Evolutionary conservation across 1,140 invertebrate species (phyloP).

Genomic region (Cydia splendana): DNA sequence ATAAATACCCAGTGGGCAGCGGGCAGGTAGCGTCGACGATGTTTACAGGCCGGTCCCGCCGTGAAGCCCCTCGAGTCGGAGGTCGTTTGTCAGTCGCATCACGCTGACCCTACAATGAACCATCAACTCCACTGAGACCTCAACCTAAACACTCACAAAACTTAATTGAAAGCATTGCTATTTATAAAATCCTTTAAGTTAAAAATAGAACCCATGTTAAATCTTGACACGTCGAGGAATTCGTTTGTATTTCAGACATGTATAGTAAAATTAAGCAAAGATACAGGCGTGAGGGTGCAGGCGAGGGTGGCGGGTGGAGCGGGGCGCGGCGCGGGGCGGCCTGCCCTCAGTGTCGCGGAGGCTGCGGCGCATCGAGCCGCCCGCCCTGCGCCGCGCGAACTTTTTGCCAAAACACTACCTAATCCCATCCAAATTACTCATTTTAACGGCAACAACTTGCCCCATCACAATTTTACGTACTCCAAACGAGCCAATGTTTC

Average conservation of each 20-base stretch:
- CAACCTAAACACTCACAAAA: neutral
- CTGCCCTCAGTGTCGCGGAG: constrained; percentile 71
- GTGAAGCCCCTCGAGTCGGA: constrained; percentile 6
- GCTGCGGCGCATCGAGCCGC: constrained; percentile 61
- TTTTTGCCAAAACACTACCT: constrained; percentile 52
- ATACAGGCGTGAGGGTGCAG: constrained; percentile 58
- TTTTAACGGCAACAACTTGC: constrained; percentile 7
- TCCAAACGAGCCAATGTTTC: neutral
- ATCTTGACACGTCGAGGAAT: constrained; percentile 45
- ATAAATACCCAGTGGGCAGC: constrained; percentile 44
- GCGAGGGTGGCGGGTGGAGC: constrained; percentile 46
- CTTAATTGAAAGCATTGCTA: neutral
- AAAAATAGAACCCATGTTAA: constrained; percentile 1
- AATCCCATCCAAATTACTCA: constrained; percentile 37
- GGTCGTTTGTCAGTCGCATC: constrained; percentile 22
- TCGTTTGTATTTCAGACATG: constrained; percentile 57
- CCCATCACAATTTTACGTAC: neutral
- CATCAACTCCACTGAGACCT: neutral
- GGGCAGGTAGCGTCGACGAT: constrained; percentile 34
- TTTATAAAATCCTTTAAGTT: neutral
- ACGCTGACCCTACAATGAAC: neutral
- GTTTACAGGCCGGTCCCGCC: constrained; percentile 38
- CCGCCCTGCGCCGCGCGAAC: constrained; percentile 51
- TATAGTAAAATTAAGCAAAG: constrained; percentile 68
- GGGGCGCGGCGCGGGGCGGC: constrained; percentile 43